phyloP scores from a whole-genome alignment of 2,888 invertebrate genomes.

The Agapostemon virescens region DNA sequence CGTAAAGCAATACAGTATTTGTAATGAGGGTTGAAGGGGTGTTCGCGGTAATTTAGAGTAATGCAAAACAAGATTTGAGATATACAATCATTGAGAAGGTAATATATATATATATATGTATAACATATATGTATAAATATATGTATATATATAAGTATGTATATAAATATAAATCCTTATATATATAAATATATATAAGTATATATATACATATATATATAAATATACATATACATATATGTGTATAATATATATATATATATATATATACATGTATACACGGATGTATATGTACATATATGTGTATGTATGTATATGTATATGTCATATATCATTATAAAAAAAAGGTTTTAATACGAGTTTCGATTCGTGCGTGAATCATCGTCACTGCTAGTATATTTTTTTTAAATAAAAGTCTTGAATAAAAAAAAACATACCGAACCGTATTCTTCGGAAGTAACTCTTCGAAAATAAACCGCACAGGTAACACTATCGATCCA shows the following conservation, averaged over 20 bases:
- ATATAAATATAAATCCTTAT: slow-evolving; percentile 26
- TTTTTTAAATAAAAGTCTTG: slow-evolving; percentile 56
- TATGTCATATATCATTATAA: slow-evolving; percentile 40
- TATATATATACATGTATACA: slow-evolving; percentile 14
- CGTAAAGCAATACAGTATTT: slow-evolving; percentile 65
- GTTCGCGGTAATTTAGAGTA: slow-evolving; percentile 55
- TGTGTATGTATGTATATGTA: slow-evolving; percentile 1
- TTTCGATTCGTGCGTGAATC: slow-evolving; percentile 36
- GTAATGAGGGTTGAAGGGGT: slow-evolving; percentile 34
- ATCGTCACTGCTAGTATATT: slow-evolving; percentile 48
- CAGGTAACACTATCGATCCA: slow-evolving; percentile 39
- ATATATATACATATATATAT: no score
- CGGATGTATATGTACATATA: slow-evolving; percentile 12
- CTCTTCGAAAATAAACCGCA: slow-evolving; percentile 17
- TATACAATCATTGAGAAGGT: slow-evolving; percentile 52
- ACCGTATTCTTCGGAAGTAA: slow-evolving; percentile 27
- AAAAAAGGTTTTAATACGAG: slow-evolving; percentile 38
- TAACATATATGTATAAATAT: slow-evolving; percentile 9
- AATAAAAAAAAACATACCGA: slow-evolving; percentile 30
- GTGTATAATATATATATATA: no score
- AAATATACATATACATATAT: no score
- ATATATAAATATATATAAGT: no score
- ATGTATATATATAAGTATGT: neutral
- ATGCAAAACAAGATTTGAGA: slow-evolving; percentile 52
- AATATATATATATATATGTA: slow-evolving; percentile 34